Base-by-base conservation (phyloP, 2,888 invertebrate genomes). In the Agrochola litura region DNA sequence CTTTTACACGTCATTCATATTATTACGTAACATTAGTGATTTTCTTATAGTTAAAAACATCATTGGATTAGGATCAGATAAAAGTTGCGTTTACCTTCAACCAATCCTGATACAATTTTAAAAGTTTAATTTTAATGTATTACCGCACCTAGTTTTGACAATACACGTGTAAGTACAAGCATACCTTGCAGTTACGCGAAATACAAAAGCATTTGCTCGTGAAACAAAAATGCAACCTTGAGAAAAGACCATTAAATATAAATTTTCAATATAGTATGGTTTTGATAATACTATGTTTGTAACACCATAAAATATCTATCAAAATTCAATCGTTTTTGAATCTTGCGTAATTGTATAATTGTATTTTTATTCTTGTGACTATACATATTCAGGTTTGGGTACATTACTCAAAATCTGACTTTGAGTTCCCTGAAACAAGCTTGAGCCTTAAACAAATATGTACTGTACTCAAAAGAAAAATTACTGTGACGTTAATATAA, bases 361-460 rank as follows among this genome's bases (percentile, higher is more conserved):
- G n/a, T 56, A 56, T 12, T 12, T 56, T 22, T 9, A 22, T 22
- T 8, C n/a, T 56, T 2, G 12, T 56, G n/a, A 56, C 56, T 25
- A 22, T 56, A n/a, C 12, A 12, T 12, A n/a, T n/a, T n/a, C n/a
- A n/a, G 4, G 4, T n/a, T 10, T 10, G 22, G 10, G 56, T 58
- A 58, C 2, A 25, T 25, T 56, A 14, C 25, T 58, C 16, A 30
- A 60, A 60, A 30, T 30, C 19, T 22, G 10, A 64, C 16, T 46
- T n/a, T 72, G 25, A 6, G 2, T 54, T 49, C 25, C 25, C 6
- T 14, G 9, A 25, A 64, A 56, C 37, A 75, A n/a, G 8, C 19
- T 61, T n/a, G 14, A 66, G n/a, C 60, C 37, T 41, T 6, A 43
- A 76, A 54, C 9, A 77, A 60, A 76, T 77, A 52, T 71, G 25